Conservation (phyloP, 2,888 invertebrate genomes). For the Palloptera scutellata region DNA sequence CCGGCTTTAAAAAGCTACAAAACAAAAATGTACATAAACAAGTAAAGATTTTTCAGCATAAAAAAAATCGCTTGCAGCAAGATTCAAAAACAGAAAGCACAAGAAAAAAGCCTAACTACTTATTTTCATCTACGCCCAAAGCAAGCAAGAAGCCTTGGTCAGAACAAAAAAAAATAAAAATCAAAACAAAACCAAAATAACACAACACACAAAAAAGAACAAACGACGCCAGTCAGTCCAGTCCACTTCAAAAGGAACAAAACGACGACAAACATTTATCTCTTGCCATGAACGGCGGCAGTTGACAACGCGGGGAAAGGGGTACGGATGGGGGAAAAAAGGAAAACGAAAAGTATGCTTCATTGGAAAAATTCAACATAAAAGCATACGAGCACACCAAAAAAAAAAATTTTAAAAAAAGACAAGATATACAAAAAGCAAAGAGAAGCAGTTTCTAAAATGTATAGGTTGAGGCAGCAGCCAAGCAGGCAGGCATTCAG, state of each 20-base stretch:
- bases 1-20: background rate
- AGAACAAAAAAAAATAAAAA: background rate
- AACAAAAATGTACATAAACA: background rate
- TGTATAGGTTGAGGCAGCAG: too few relatives aligned
- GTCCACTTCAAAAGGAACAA: background rate
- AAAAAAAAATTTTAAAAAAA: background rate
- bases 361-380: slow-evolving; percentile 4
- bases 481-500: background rate
- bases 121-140: background rate
- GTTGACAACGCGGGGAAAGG: background rate
- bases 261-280: background rate
- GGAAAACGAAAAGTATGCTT: slow-evolving; percentile 1
- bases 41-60: slow-evolving; percentile 8
- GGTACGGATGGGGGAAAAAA: background rate
- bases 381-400: background rate
- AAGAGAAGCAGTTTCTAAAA: background rate
- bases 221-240: slow-evolving; percentile 12
- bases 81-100: background rate
- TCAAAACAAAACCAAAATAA: background rate
- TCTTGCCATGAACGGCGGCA: too few relatives aligned
- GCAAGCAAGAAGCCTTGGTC: slow-evolving; percentile 7
- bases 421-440: background rate
- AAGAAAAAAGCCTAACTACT: background rate
- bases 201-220: background rate
- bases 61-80: background rate